Percentiles rank a stretch among this genome's conserved stretches.
Conservation (phyloP, 2,797 vertebrate genomes). For the Phrynocephalus guinanensis region DNA sequence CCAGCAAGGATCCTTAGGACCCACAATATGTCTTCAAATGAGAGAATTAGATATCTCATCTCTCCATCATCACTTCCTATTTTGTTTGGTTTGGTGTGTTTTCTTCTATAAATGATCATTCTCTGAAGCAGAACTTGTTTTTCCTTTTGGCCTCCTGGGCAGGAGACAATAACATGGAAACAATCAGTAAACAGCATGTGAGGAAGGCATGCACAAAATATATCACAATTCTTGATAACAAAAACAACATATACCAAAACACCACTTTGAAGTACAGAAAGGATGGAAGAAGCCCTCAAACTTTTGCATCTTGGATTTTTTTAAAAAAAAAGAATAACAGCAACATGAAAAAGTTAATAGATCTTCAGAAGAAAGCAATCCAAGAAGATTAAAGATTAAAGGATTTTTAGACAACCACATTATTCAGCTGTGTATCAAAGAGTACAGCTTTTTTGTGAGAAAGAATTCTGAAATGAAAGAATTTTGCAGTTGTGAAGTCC, state of each 20-base stretch:
- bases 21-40: conserved; percentile 50
- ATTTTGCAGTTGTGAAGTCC: conserved; percentile 34
- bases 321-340: conserved; percentile 66
- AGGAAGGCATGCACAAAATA: conserved; percentile 28
- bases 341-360: conserved; percentile 53
- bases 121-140: neutral
- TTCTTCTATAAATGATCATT: no score
- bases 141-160: conserved; percentile 55
- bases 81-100: no score
- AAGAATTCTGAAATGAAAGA: conserved; percentile 57
- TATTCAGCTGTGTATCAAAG: conserved; percentile 63
- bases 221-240: conserved; percentile 45
- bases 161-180: conserved; percentile 38
- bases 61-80: no score
- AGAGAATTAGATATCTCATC: conserved; percentile 25
- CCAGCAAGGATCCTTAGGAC: neutral
- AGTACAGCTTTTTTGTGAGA: conserved; percentile 58
- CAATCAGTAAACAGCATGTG: conserved; percentile 32
- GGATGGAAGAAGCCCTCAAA: neutral
- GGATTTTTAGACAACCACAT: conserved; percentile 68
- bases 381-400: conserved; percentile 56
- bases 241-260: neutral
- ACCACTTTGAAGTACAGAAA: conserved; percentile 27
- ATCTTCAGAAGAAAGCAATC: conserved; percentile 67
- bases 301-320: conserved; percentile 45